Percentiles rank a stretch among this genome's conserved stretches.
Evolutionary conservation across 2,888 invertebrate genomes (phyloP).

Genomic region (Lithophane socia): DNA sequence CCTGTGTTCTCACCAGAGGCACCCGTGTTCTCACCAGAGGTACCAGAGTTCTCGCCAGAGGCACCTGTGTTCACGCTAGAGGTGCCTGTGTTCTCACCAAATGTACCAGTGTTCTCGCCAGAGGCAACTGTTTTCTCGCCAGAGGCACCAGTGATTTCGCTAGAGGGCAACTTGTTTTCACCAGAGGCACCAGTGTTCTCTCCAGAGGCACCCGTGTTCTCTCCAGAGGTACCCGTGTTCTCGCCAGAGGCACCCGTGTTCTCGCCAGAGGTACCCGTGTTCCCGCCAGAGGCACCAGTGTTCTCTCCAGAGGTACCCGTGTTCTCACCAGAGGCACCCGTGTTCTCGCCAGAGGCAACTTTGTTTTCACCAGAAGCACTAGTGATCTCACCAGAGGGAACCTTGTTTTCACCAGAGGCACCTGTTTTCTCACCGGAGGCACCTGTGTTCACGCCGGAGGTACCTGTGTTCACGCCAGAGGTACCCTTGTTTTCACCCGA

Average conservation of each 20-base stretch:
- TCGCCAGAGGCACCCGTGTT: not conserved
- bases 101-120: accelerated
- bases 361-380: not conserved
- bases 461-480: accelerated
- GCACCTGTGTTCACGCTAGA: not conserved
- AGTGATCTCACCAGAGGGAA: not conserved
- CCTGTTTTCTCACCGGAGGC: too few relatives aligned
- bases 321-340: not conserved
- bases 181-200: not conserved
- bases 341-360: not conserved
- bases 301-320: not conserved
- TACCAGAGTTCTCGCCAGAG: not conserved
- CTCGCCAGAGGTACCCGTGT: too few relatives aligned
- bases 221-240: not conserved
- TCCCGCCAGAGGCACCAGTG: not conserved
- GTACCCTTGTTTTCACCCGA: not conserved
- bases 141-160: too few relatives aligned
- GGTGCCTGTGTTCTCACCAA: not conserved
- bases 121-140: not conserved
- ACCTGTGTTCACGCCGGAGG: not conserved
- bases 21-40: not conserved
- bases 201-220: not conserved
- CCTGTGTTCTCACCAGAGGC: not conserved
- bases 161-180: too few relatives aligned
- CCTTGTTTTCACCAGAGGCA: not conserved